These are phyloP conservation scores for Cistogaster globosa DNA, from an alignment of 2,888 invertebrate genomes.

Conservation along the genomic window DNA sequence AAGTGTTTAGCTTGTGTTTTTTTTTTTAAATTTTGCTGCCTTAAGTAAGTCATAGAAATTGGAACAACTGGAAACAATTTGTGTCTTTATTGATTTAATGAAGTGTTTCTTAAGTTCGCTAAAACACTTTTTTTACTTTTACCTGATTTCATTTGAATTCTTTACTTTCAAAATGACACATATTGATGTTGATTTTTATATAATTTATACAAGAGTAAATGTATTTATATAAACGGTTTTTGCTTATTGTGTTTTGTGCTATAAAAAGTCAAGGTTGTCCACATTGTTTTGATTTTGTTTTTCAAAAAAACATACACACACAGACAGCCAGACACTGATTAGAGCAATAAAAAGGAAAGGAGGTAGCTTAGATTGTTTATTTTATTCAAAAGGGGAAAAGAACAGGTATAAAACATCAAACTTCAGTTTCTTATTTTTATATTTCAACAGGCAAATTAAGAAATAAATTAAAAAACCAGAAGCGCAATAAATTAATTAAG, in stretches of 20 bases:
- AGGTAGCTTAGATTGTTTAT: conserved; percentile 4
- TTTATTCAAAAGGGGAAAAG: neutral
- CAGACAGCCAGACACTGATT: conserved; percentile 21
- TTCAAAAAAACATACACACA: neutral
- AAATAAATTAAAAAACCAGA: neutral
- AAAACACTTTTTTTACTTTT: neutral
- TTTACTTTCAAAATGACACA: conserved; percentile 54
- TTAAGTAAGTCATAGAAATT: conserved; percentile 8
- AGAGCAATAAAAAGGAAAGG: neutral
- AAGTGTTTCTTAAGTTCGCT: conserved; percentile 6
- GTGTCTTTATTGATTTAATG: neutral
- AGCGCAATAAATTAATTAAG: conserved; percentile 12
- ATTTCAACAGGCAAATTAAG: conserved; percentile 5
- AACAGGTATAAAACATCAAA: conserved; percentile 30
- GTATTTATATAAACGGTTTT: neutral
- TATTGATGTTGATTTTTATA: conserved; percentile 50
- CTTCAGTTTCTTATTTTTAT: neutral
- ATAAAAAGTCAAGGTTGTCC: conserved; percentile 67
- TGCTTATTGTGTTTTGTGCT: conserved; percentile 26
- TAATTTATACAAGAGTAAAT: neutral
- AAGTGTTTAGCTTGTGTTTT: conserved; percentile 1
- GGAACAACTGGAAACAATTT: conserved; percentile 16
- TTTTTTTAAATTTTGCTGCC: neutral
- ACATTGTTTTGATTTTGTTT: conserved; percentile 51
- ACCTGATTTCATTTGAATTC: conserved; percentile 33